Evolutionary conservation across 2,113 vertebrate species (phyloP), one percentile per base, ranked within the genome.

Genomic region (Lamprotornis superbus): DNA sequence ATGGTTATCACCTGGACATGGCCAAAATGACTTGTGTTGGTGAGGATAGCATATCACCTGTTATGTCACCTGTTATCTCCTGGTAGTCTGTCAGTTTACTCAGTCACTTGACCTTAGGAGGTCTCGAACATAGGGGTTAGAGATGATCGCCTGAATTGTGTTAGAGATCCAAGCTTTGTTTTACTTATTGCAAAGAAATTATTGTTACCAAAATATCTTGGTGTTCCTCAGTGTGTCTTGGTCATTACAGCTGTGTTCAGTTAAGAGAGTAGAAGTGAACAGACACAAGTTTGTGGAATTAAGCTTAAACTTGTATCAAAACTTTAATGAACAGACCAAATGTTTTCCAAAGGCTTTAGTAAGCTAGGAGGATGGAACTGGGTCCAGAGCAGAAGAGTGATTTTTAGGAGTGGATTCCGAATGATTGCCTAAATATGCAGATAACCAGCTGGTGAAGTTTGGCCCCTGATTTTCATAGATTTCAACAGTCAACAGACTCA

Each of bases 1-100:
- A 99, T 4, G 99, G 99, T 12, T 99, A 99, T 95, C 99, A 99
- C 87, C 95, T 99, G 95, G 99, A 99, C 90, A 98, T 98, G 98
- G 98, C 99, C 91, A 99, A 98, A 97, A 99, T 99, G 99, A 98
- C 98, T 95, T 99, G 99, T 95, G 95, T 99, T 5, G 99, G 99
- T 99, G 97, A 98, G 98, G 70, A 73, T 1, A 6, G 11, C n/a
- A 3, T 37, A 46, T 5, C 24, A 13, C 27, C 52, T 67, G 15
- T 42, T 21, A 10, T 19, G 35, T 75, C 35, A n/a, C 44, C 21
- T 86, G 6, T 52, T 24, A 88, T 31, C 42, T 84, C 63, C 69
- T 82, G 12, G 14, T 67, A 50, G 37, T 33, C 35, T 93, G 33
- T 47, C 61, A 23, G 47, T 75, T 75, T 55, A 57, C n/a, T 76